phyloP scores from a whole-genome alignment of 2,888 invertebrate species.

The Endomychus coccineus region DNA sequence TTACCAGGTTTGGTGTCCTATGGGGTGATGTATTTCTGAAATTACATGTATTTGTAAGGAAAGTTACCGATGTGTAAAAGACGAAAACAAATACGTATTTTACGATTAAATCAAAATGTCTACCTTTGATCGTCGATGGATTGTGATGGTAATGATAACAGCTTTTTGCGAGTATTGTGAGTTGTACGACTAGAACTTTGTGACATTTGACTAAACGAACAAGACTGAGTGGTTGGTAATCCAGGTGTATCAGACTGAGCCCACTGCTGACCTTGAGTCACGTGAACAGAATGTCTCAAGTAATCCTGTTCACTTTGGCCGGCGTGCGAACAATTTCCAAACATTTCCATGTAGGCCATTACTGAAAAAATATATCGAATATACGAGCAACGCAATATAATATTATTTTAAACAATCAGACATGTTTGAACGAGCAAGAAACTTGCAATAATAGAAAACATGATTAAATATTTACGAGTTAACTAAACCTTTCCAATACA shows the following conservation, averaged over 20 bases:
- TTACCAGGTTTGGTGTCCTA: slow-evolving; percentile 17
- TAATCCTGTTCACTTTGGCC: slow-evolving; percentile 66
- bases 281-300: slow-evolving; percentile 79
- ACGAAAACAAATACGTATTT: too few relatives aligned
- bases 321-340: slow-evolving; percentile 80
- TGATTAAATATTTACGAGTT: too few relatives aligned
- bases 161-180: too few relatives aligned
- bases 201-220: slow-evolving; percentile 46
- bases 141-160: slow-evolving; percentile 31
- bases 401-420: too few relatives aligned
- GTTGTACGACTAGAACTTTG: slow-evolving; percentile 33
- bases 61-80: too few relatives aligned
- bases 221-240: slow-evolving; percentile 52
- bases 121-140: too few relatives aligned
- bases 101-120: too few relatives aligned
- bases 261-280: slow-evolving; percentile 39
- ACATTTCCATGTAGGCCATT: slow-evolving; percentile 95
- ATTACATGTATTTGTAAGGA: slow-evolving; percentile 16
- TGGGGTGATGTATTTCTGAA: slow-evolving; percentile 25
- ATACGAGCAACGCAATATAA: too few relatives aligned
- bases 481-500: too few relatives aligned
- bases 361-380: slow-evolving; percentile 53
- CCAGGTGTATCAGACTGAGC: slow-evolving; percentile 28
- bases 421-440: too few relatives aligned
- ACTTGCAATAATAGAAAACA: too few relatives aligned